Evolutionary conservation across 1,140 invertebrate genomes (phyloP).

Genomic region (Lithobius niger): DNA sequence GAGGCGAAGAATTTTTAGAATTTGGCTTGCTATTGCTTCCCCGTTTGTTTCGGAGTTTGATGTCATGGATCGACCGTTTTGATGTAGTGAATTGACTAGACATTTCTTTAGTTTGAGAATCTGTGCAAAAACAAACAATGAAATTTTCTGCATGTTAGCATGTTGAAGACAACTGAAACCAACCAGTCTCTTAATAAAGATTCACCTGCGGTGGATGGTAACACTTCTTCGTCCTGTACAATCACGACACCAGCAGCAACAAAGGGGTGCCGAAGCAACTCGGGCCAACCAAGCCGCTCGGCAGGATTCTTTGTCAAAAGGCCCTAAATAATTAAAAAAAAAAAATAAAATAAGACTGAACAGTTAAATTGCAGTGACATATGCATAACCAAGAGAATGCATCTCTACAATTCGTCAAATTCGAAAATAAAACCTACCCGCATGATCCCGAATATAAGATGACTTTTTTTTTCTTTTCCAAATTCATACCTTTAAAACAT

Average conservation of each 20-base stretch:
- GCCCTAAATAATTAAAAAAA: constrained; percentile 35
- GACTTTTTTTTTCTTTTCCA: neutral
- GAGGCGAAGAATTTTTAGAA: no score
- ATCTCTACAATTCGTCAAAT: neutral
- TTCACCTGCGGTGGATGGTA: neutral
- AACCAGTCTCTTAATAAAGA: neutral
- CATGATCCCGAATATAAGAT: neutral
- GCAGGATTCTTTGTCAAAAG: constrained; percentile 74
- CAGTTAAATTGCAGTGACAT: neutral
- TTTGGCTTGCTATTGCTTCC: no score
- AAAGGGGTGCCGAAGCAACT: constrained; percentile 72
- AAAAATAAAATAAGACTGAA: constrained; percentile 1
- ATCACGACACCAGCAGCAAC: constrained; percentile 53
- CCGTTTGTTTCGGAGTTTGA: no score
- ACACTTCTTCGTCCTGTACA: constrained; percentile 36
- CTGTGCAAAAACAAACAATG: no score
- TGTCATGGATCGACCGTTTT: no score
- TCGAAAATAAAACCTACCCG: neutral
- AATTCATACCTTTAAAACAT: neutral
- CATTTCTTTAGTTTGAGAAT: no score
- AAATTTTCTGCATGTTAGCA: no score
- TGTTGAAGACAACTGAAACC: no score
- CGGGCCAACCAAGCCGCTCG: constrained; percentile 69
- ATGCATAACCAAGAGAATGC: neutral
- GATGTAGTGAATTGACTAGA: no score